Evolutionary conservation across 2,888 invertebrate genomes (phyloP), one percentile per base, ranked within the genome.

Genomic region (Neria commutata): DNA sequence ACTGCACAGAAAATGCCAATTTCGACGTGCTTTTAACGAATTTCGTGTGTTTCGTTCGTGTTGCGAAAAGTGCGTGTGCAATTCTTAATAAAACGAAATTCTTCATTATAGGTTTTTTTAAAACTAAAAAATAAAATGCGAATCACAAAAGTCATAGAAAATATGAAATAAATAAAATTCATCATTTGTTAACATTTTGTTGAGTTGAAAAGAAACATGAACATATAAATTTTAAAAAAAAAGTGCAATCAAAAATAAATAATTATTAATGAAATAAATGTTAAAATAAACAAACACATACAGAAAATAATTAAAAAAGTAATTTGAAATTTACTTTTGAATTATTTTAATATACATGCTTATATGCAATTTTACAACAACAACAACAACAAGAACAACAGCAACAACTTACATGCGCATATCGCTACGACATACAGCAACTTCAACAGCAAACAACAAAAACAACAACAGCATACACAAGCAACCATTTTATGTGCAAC

Each of bases 261-360:
- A 51, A 57, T 54, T 29, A 34, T 26, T 40, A 56, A 17, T 47
- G 34, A 40, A 60, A 55, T 29, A 56, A 47, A 29, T 51, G 25
- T 46, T 52, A 33, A 34, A 19, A 53, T 10, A 19, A 46, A 40
- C n/a, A 49, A 54, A 37, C n/a, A n/a, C n/a, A n/a, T n/a, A n/a
- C n/a, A n/a, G n/a, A 25, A 69, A 71, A 59, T 72, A 77, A 76
- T 74, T 72, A 70, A 73, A 70, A 73, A 73, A 76, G 72, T 70
- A 67, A 56, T 56, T 60, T 63, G n/a, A n/a, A n/a, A n/a, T n/a
- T 67, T 67, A 70, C 71, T 77, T 77, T 71, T 74, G 75, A 70
- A 71, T 78, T 74, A 72, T 74, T 70, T 72, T 69, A n/a, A n/a
- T n/a, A 54, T 60, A 65, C 62, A 56, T 63, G 61, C 47, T 26